A percentile compares a stretch with the other conserved stretches of the same genome.
Conservation (phyloP, 2,888 invertebrate genomes). For the Amblyteles armatorius region DNA sequence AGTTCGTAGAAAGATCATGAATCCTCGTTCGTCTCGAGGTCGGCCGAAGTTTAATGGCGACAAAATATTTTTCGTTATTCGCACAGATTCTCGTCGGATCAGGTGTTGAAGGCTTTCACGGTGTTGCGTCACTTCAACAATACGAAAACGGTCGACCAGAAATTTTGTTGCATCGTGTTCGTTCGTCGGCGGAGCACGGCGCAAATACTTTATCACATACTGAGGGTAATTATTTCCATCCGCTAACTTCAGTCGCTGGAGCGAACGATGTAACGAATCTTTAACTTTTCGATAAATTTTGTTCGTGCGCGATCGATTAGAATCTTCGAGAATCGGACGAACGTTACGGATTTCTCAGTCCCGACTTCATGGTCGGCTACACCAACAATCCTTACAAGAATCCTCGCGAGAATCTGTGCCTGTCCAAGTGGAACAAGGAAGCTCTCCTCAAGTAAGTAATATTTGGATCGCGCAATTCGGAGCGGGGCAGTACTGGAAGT, state of each 20-base stretch:
- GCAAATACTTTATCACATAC: conserved; percentile 89
- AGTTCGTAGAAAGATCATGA: conserved; percentile 78
- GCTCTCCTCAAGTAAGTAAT: conserved; percentile 84
- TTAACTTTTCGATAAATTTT: not conserved
- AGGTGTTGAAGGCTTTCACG: conserved; percentile 87
- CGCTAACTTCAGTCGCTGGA: too few relatives aligned
- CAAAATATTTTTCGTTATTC: not conserved
- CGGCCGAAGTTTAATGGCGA: not conserved
- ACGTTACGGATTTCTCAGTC: conserved; percentile 87
- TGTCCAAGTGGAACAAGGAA: conserved; percentile 86
- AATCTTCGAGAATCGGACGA: conserved; percentile 80
- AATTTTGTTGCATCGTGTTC: conserved; percentile 90
- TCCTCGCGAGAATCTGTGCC: conserved; percentile 86
- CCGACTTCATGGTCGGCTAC: conserved; percentile 91
- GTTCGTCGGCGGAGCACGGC: conserved; percentile 91
- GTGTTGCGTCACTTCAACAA: conserved; percentile 87
- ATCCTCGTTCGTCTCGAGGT: not conserved
- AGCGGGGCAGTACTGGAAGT: too few relatives aligned
- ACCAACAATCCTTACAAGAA: conserved; percentile 87
- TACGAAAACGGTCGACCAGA: conserved; percentile 81
- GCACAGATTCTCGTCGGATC: conserved; percentile 86
- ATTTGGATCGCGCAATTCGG: not conserved
- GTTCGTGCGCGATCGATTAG: conserved; percentile 68
- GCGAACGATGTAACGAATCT: too few relatives aligned
- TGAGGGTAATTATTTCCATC: conserved; percentile 84